Evolutionary conservation across 2,113 vertebrate species (phyloP), one percentile per base, ranked within the genome.

Genomic region (Uropsilus gracilis): DNA sequence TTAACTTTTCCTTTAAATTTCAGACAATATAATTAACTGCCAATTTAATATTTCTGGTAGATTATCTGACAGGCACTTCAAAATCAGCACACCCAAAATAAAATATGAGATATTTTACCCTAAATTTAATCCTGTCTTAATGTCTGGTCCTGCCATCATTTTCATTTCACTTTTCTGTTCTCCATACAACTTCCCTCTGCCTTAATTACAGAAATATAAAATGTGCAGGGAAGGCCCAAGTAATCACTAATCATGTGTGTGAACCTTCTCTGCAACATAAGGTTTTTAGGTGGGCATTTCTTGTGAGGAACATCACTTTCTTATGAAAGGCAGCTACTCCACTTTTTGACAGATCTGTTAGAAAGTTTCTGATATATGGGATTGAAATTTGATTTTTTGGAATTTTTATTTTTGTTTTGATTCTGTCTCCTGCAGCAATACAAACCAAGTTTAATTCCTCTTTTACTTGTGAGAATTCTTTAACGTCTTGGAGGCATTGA

Each of bases 381-480:
- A 83, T 53, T 89, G 53, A 28, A 64, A 48, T 80, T 91, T 72
- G 53, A 76, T 24, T 69, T 83, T 46, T 78, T 53, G 32, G 46
- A 72, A 90, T 85, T 80, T 80, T n/a, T 86, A 34, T 39, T 80
- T 14, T 32, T 48, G 11, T 81, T 87, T 89, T 71, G 86, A 34
- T 87, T 93, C 34, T 81, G 9, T 77, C n/a, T 90, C 32, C 81
- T 82, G n/a, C 83, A 93, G 48, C 42, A 55, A 76, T 55, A 50
- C 50, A 24, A 89, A 85, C 71, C 39, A 86, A 85, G n/a, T 75
- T 64, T 76, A 61, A 94, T 61, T 86, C 32, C 16, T 63, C 37
- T 94, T 75, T 22, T 73, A 26, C 76, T 84, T 85, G 61, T 68
- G 66, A 81, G 37, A 59, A 88, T 88, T 71, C 28, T 44, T 95